A percentile compares a stretch with the other conserved stretches of the same genome.
These are phyloP conservation scores for Carterocephalus palaemon DNA, from an alignment of 2,888 invertebrate genomes.

Conservation along the genomic window DNA sequence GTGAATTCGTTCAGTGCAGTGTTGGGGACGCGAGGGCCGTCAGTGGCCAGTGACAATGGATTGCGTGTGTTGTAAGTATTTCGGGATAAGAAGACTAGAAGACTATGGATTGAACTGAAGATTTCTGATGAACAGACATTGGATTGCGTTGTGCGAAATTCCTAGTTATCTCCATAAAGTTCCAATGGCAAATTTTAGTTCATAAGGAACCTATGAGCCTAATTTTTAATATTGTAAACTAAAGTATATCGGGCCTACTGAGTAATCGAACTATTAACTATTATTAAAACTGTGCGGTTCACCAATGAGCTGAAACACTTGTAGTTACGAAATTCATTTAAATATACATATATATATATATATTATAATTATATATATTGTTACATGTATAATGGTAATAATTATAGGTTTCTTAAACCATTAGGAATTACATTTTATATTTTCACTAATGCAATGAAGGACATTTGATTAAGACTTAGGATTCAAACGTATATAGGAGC, in stretches of 20 bases:
- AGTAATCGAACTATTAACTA: conserved; percentile 67
- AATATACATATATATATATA: conserved; percentile 51
- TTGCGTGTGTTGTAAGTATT: conserved; percentile 43
- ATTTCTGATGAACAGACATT: conserved; percentile 10
- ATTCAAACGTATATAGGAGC: conserved; percentile 53
- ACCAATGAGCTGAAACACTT: conserved; percentile 22
- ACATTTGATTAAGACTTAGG: conserved; percentile 68
- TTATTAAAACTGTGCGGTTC: conserved; percentile 29
- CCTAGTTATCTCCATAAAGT: conserved; percentile 46
- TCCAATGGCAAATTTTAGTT: conserved; percentile 46
- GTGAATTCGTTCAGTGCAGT: conserved; percentile 27
- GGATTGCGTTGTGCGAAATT: conserved; percentile 42
- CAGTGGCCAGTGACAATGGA: conserved; percentile 35
- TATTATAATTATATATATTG: conserved; percentile 68
- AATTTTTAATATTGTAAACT: conserved; percentile 61
- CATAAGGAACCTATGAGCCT: conserved; percentile 61
- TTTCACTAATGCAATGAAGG: conserved; percentile 73
- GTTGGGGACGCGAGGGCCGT: conserved; percentile 14
- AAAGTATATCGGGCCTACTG: conserved; percentile 66
- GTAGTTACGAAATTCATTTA: conserved; percentile 42
- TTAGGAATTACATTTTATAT: conserved; percentile 75
- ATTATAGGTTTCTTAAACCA: conserved; percentile 76
- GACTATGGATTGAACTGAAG: conserved; percentile 30
- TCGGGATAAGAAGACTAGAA: conserved; percentile 12
- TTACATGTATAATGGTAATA: conserved; percentile 71